Evolutionary conservation across 2,113 vertebrate genomes (phyloP).

Genomic region (Apteryx mantelli): DNA sequence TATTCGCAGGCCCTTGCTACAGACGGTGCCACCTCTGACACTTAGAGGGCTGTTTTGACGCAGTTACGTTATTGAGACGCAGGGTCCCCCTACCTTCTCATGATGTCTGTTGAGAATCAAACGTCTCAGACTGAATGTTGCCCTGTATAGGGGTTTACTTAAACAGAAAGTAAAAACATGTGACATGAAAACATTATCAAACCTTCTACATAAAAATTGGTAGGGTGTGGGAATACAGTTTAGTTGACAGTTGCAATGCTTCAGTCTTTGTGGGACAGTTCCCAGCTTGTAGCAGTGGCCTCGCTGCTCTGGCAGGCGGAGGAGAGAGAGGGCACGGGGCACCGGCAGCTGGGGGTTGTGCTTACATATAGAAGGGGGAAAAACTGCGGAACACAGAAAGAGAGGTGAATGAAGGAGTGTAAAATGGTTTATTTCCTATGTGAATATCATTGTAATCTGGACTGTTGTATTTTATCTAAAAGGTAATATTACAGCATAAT

Average conservation of each 20-base stretch:
- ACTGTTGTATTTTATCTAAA: background rate
- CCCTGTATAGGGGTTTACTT: background rate
- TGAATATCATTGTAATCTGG: background rate
- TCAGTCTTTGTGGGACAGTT: background rate
- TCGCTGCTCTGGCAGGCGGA: background rate
- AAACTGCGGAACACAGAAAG: background rate
- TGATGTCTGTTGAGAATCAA: background rate
- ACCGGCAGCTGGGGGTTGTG: background rate
- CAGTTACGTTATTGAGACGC: background rate
- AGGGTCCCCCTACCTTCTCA: background rate
- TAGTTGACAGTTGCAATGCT: background rate
- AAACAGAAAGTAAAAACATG: background rate
- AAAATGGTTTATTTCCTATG: background rate
- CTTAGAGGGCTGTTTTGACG: background rate
- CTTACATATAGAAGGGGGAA: background rate
- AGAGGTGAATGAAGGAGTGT: background rate
- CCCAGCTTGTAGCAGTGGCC: too few relatives aligned
- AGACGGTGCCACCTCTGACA: background rate
- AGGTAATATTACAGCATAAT: too few relatives aligned
- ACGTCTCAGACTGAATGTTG: background rate
- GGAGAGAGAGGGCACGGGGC: too few relatives aligned
- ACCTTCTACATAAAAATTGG: background rate
- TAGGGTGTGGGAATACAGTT: background rate
- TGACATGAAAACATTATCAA: background rate
- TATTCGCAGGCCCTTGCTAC: background rate